Base-by-base conservation (phyloP, 1,140 invertebrate genomes). In the Pogonomyrmex barbatus region DNA sequence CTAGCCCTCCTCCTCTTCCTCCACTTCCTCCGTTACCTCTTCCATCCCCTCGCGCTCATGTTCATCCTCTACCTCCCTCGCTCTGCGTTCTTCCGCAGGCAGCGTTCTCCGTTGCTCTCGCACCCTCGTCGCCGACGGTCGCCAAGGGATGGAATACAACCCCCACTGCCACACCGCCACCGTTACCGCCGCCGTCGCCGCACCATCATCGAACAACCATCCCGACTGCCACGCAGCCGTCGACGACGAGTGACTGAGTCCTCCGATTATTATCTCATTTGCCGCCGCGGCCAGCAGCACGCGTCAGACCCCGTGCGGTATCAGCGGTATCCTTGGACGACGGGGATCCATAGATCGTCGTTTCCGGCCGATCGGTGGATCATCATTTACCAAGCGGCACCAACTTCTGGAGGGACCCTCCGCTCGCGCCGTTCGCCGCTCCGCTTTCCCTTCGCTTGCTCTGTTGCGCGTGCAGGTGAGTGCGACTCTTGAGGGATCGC, bases 221-320 rank as follows among this genome's bases (percentile, higher is more conserved):
- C 85, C 84, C 79, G 70, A 52, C 86, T 83, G 78, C 89, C 88
- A 90, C 83, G 76, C 77, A 81, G 83, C 90, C 87, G 82, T 87
- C 91, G 82, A 89, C 91, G 90, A 91, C 91, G 88, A 92, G 90
- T 92, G 89, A 94, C 92, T 89, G 91, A 91, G 81, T 93, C 88
- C 92, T 92, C 73, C 92, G 94, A 95, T 94, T 95, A 94, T 94
- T 95, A 94, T 95, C 93, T 93, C 93, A 94, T 95, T 94, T 95
- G 92, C 93, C 93, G 93, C 91, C 91, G 89, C 91, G 42, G 6
- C 30, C 89, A 89, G 92, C 91, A 91, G 89, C 89, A 92, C 89
- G 87, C 87, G 79, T 73, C 82, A 36, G 30, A 10, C 63, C 12
- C n/a, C 60, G 30, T 30, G 79, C n/a, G 67, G 58, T 71, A 8